A percentile compares a stretch with the other conserved stretches of the same genome.
phyloP scores from a whole-genome alignment of 2,888 invertebrate species.

The Dicyrtomina minuta region DNA sequence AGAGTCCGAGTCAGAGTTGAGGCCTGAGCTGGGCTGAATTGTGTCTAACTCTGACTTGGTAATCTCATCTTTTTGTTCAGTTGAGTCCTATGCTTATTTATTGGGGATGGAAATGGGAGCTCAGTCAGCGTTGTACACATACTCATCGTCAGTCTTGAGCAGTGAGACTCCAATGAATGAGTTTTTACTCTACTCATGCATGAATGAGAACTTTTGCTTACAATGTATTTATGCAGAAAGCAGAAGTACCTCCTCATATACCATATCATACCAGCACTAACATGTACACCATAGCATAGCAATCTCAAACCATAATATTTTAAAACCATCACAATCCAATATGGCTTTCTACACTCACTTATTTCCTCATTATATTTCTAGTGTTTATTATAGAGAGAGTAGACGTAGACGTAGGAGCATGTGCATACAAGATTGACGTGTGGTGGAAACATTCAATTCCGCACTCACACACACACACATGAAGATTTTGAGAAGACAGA shows the following conservation, averaged over 20 bases:
- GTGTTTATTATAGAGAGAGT: too few species aligned
- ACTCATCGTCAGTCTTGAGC: neutral
- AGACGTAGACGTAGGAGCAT: too few species aligned
- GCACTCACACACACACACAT: neutral
- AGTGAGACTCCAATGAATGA: constrained; percentile 15
- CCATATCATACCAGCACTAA: too few species aligned
- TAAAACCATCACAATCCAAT: too few species aligned
- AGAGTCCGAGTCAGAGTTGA: constrained; percentile 3
- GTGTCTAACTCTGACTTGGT: neutral
- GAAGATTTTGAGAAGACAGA: constrained; percentile 6
- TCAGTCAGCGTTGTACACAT: neutral
- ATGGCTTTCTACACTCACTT: too few species aligned
- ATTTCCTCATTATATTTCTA: too few species aligned
- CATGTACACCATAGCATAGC: too few species aligned
- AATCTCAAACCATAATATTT: too few species aligned
- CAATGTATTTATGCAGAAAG: too few species aligned
- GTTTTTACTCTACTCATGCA: constrained; percentile 7
- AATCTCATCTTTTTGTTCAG: neutral
- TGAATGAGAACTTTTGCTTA: neutral
- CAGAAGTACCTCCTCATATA: too few species aligned
- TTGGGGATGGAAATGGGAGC: constrained; percentile 9
- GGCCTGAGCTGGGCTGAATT: neutral
- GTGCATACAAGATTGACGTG: neutral
- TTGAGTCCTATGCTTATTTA: constrained; percentile 10
- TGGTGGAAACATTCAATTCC: neutral